Base-by-base conservation (phyloP, 2,113 vertebrate species). In the Isurus oxyrinchus region DNA sequence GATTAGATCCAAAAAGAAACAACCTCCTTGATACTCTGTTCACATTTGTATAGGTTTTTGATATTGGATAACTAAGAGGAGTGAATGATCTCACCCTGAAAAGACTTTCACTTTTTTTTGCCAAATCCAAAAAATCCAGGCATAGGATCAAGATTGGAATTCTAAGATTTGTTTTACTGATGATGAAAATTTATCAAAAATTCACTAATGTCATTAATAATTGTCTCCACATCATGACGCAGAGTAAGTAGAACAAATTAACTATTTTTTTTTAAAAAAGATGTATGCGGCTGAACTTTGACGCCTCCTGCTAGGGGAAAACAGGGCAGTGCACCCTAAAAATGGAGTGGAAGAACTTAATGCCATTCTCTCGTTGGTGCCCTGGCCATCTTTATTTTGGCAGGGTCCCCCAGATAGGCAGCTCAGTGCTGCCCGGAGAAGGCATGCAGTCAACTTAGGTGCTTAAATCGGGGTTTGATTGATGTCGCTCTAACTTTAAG, bases 111-210 rank as follows among this genome's bases (percentile, higher is more conserved):
- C 31, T 7, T 14, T 79, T 79, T 14, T 76, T n/a, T 76, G 6
- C 5, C 72, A 76, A 76, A n/a, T 35, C 69, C 66, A 72, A 72
- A 27, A 7, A 31, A 76, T 76, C 35, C 35, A n/a, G 76, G 10
- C 31, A 79, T 40, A 7, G 35, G 35, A 79, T 79, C 10, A n/a
- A 3, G 72, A 1, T 23, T 76, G 5, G 7, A 79, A 79, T 79
- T 79, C 27, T 69, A 79, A 79, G 31, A n/a, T 35, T n/a, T 81
- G 76, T 35, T 81, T 8, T 2, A 79, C 2, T 79, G 35, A 79
- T 79, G 35, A 81, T 81, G 31, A 81, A 81, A 81, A n/a, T 81
- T 81, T 81, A 81, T 81, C 55, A 91, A 61, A 87, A 31, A 91
- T 10, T n/a, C 53, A 59, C 61, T 59, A 91, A 35, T 19, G 35